Conservation (phyloP, 2,113 vertebrate species). For the Colius striatus region DNA sequence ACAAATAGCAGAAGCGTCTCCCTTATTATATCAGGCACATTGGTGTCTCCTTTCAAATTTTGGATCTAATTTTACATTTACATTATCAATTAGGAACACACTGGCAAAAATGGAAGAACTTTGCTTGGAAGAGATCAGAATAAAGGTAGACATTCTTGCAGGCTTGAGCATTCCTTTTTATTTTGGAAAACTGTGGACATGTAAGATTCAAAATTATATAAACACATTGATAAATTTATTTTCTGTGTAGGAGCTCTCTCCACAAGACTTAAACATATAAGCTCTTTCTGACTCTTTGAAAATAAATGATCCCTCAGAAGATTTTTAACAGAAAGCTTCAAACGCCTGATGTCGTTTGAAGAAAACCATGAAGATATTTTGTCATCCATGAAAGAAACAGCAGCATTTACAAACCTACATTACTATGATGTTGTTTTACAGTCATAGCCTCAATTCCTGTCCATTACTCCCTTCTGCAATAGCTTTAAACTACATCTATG, state of each 20-base stretch:
- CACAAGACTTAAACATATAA: neutral
- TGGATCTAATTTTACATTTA: neutral
- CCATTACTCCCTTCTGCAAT: neutral
- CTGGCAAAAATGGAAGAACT: neutral
- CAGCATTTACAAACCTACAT: neutral
- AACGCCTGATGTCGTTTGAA: neutral
- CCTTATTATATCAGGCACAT: neutral
- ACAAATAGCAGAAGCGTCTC: neutral
- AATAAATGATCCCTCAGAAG: neutral
- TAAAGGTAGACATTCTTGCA: neutral
- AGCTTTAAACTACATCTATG: neutral
- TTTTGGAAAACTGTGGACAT: neutral
- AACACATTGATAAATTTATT: neutral
- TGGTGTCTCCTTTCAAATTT: neutral
- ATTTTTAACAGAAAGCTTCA: neutral
- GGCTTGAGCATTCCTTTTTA: neutral
- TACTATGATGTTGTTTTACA: neutral
- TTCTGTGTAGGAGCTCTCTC: neutral
- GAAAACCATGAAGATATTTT: neutral
- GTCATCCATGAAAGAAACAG: neutral
- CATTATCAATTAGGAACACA: neutral
- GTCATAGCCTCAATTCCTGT: neutral
- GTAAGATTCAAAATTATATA: neutral
- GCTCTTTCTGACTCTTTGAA: neutral
- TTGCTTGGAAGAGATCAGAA: neutral